A percentile compares a stretch with the other conserved stretches of the same genome.
phyloP scores from a whole-genome alignment of 2,797 vertebrate species.

The Pachyuromys duprasi region DNA sequence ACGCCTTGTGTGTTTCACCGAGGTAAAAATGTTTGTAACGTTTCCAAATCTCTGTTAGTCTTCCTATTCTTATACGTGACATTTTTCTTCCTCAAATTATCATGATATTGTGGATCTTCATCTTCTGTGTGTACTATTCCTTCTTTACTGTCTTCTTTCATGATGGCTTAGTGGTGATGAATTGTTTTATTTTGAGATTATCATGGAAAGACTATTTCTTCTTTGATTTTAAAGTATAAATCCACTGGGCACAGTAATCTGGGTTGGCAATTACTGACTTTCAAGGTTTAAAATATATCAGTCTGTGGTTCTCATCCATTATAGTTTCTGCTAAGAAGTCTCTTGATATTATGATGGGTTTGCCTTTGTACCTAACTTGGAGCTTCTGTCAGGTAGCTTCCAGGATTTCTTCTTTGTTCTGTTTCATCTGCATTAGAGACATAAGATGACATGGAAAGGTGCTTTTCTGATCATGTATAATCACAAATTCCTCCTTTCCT shows the following conservation, averaged over 20 bases:
- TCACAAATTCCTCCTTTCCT: neutral
- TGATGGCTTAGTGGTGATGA: neutral
- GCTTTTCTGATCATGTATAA: neutral
- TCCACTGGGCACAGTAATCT: neutral
- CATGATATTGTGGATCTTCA: neutral
- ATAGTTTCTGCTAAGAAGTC: neutral
- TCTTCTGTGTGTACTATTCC: neutral
- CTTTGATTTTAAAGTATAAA: neutral
- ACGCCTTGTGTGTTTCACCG: neutral
- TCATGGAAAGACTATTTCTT: neutral
- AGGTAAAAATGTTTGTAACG: neutral
- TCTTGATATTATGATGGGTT: neutral
- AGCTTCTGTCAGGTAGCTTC: neutral
- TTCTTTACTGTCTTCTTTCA: neutral
- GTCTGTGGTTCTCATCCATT: neutral
- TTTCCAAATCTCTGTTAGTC: neutral
- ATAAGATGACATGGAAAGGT: no score
- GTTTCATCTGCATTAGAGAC: neutral
- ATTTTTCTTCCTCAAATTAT: neutral
- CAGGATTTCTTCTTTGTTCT: neutral
- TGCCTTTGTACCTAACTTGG: neutral
- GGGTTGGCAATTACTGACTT: neutral
- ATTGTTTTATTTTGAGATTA: neutral
- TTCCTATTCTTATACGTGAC: neutral
- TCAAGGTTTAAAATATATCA: neutral